Base-by-base conservation (phyloP, 2,888 invertebrate species). In the Autographa pulchrina region DNA sequence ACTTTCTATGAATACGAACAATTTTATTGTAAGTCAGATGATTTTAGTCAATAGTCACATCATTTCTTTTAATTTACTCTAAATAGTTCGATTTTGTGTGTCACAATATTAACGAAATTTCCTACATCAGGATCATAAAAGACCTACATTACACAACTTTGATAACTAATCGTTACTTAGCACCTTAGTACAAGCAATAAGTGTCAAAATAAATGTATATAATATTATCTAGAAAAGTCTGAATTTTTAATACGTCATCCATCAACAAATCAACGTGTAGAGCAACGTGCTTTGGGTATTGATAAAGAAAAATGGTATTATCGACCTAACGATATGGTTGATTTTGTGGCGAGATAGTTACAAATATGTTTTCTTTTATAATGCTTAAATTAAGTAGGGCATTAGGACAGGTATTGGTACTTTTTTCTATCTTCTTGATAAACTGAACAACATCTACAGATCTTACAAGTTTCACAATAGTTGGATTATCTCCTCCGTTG, bases 211-310 rank as follows among this genome's bases (percentile, higher is more conserved):
- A 7, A 60, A 6, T 43, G 25, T 25, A 20, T n/a, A 1, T 54
- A 16, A 16, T 35, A 0, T 35, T 14, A 77, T 76, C 68, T 72
- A 72, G n/a, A 54, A 59, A 62, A 14, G 14, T 67, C 38, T 16
- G 43, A 43, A 68, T 65, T n/a, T 20, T 0, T 16, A 35, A n/a
- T 20, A 41, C 3, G 54, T 64, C 38, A n/a, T 11, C 9, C 48
- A 74, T 69, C 75, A 32, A 7, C 9, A 2, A 31, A 32, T 43
- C 14, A 9, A 18, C 20, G 32, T 60, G 52, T 58, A 20, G 0
- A 32, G 11, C 43, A 70, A 68, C 38, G 65, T 77, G 70, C 41
- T 20, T 20, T 6, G 16, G 43, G 43, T n/a, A 68, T 62, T 11
- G 69, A 68, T 68, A 68, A 62, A n/a, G 3, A 38, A 18, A 41